Conservation (phyloP, 2,797 vertebrate genomes). For the Ispidina lecontei region DNA sequence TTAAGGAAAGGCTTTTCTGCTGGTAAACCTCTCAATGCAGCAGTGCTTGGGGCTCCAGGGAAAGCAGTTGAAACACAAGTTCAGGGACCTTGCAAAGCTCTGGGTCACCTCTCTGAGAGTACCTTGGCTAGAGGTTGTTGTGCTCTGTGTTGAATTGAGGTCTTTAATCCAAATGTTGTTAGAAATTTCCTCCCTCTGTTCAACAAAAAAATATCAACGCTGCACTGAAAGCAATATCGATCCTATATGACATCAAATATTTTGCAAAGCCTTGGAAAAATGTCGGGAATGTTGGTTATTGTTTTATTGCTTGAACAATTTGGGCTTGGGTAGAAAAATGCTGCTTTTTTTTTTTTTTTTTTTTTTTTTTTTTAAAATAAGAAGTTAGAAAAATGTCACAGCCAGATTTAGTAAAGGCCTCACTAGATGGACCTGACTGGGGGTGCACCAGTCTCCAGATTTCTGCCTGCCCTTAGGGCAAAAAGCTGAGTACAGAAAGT, state of each 20-base stretch:
- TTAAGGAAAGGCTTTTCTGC: neutral
- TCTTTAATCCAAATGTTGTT: neutral
- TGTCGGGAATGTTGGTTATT: neutral
- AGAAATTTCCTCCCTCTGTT: slow-evolving; percentile 14
- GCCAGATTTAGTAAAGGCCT: neutral
- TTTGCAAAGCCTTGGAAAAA: slow-evolving; percentile 21
- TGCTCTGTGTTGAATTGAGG: neutral
- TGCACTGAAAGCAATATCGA: neutral
- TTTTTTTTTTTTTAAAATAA: neutral
- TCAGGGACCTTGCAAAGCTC: neutral
- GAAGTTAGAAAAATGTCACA: neutral
- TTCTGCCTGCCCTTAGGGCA: neutral
- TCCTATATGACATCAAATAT: neutral
- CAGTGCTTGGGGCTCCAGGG: neutral
- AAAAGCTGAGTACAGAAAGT: neutral
- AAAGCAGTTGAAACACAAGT: neutral
- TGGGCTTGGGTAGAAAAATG: neutral
- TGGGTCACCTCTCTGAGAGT: neutral
- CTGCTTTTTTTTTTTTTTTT: neutral
- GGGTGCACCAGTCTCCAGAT: neutral
- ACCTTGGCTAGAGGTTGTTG: neutral
- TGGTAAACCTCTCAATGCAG: neutral
- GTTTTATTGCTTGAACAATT: neutral
- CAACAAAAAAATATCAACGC: neutral
- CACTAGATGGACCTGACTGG: neutral